A percentile compares a stretch with the other conserved stretches of the same genome.
Conservation (phyloP, 2,113 vertebrate genomes). For the Cyrtonyx montezumae region DNA sequence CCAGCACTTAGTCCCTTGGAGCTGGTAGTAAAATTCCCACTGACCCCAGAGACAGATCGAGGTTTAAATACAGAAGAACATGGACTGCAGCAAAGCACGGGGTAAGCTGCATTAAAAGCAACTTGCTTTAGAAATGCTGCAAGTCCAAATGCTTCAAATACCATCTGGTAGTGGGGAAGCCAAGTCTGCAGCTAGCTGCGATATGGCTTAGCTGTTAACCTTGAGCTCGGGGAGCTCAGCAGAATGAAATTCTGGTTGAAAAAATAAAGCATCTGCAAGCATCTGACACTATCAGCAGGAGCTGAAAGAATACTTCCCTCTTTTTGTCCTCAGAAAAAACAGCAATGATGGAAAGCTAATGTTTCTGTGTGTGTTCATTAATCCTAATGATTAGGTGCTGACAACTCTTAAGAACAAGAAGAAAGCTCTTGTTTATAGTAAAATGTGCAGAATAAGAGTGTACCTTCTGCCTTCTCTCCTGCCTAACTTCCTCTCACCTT, state of each 20-base stretch:
- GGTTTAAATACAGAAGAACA: neutral
- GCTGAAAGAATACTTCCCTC: conserved; percentile 36
- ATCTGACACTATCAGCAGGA: conserved; percentile 14
- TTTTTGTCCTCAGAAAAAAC: conserved; percentile 4
- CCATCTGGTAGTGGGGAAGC: conserved; percentile 46
- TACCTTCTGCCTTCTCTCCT: conserved; percentile 9
- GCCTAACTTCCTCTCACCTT: neutral
- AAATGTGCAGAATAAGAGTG: conserved; percentile 1
- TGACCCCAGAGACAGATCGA: neutral
- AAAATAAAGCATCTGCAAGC: neutral
- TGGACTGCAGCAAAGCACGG: neutral
- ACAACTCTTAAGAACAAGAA: conserved; percentile 27
- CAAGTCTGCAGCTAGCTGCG: neutral
- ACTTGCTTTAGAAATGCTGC: conserved; percentile 35
- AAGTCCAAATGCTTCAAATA: conserved; percentile 37
- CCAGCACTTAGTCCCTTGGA: neutral
- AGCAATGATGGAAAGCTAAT: conserved; percentile 15
- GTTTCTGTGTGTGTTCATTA: conserved; percentile 1
- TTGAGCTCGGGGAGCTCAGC: neutral
- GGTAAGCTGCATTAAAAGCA: conserved; percentile 27
- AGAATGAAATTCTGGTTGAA: conserved; percentile 22
- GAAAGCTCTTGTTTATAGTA: conserved; percentile 24
- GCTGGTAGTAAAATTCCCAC: neutral
- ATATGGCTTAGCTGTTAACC: conserved; percentile 40
- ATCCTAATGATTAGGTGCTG: conserved; percentile 58